Conservation (phyloP, 2,888 invertebrate species). For the Ptychoptera contaminata region DNA sequence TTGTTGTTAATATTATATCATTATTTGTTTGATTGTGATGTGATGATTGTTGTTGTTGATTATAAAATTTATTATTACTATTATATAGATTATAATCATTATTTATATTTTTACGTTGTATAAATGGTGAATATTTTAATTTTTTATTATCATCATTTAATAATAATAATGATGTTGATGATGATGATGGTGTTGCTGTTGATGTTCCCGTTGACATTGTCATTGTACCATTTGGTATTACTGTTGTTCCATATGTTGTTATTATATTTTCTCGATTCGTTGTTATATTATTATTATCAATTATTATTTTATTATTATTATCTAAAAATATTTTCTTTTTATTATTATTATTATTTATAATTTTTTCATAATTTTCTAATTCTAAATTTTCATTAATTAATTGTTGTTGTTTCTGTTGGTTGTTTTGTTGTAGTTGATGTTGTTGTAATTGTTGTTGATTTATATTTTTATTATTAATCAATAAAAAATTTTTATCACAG, state of each 20-base stretch:
- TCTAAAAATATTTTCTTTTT: slow-evolving; percentile 7
- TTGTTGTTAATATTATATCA: slow-evolving; percentile 10
- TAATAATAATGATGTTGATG: slow-evolving; percentile 4
- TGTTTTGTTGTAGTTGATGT: slow-evolving; percentile 15
- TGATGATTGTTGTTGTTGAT: too few species aligned
- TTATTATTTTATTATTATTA: neutral
- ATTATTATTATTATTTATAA: slow-evolving; percentile 15
- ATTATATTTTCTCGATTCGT: neutral
- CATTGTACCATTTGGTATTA: neutral
- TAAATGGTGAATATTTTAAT: slow-evolving; percentile 29
- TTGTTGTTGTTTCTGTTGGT: slow-evolving; percentile 9
- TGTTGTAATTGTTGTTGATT: slow-evolving; percentile 1
- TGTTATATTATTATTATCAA: slow-evolving; percentile 8
- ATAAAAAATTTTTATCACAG: too few species aligned
- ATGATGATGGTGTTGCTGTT: slow-evolving; percentile 1
- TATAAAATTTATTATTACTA: neutral
- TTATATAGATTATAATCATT: neutral
- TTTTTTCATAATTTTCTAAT: slow-evolving; percentile 10
- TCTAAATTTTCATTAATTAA: slow-evolving; percentile 7
- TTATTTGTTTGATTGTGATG: slow-evolving; percentile 25
- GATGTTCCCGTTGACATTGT: neutral
- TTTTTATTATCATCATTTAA: slow-evolving; percentile 13
- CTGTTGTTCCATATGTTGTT: neutral
- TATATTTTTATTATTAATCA: too few species aligned
- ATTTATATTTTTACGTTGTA: neutral